Base-by-base conservation (phyloP, 1,140 invertebrate genomes). In the Microplitis demolitor region DNA sequence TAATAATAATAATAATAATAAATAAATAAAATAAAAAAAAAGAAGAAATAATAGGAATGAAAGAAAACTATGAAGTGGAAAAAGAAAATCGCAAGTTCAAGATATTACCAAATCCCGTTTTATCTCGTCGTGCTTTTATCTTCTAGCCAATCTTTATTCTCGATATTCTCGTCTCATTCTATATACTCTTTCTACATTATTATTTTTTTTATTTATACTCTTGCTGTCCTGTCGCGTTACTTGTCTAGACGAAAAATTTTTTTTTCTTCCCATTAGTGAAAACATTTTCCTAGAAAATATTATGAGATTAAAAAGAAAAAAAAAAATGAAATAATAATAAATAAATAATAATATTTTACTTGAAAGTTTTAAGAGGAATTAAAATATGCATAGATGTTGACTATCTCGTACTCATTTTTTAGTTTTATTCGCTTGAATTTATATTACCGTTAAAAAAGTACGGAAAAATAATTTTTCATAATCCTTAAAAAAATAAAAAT, bases 81-180 rank as follows among this genome's bases (percentile, higher is more conserved):
- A 24, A 39, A 56, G 56, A 56, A 24, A 74, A 68, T 31, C 31
- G 69, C 67, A 66, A 77, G 75, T 73, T 78, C 77, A 74, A 76
- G 66, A 76, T 76, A 63, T 66, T 72, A 74, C 71, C 58, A 75
- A 77, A 77, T 75, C 69, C 73, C 75, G 53, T 74, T 68, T 69
- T 61, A 54, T 61, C 53, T 34, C 54, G 35, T 13, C 50, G 63
- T 63, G 60, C 58, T 66, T 70, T 72, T 76, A 45, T 58, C 74
- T 68, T 58, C 39, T 66, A 70, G 72, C 72, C 70, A 67, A 56
- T 64, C 60, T 76, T 69, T 69, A 70, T 62, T 68, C 61, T 66
- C 45, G 64, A 61, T 71, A 45, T 45, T 45, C 39, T 45, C 11
- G 39, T 45, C 39, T 45, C 39, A 45, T 71, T 61, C 51, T 35